phyloP scores from a whole-genome alignment of 2,113 vertebrate species.

The Strigops habroptila region DNA sequence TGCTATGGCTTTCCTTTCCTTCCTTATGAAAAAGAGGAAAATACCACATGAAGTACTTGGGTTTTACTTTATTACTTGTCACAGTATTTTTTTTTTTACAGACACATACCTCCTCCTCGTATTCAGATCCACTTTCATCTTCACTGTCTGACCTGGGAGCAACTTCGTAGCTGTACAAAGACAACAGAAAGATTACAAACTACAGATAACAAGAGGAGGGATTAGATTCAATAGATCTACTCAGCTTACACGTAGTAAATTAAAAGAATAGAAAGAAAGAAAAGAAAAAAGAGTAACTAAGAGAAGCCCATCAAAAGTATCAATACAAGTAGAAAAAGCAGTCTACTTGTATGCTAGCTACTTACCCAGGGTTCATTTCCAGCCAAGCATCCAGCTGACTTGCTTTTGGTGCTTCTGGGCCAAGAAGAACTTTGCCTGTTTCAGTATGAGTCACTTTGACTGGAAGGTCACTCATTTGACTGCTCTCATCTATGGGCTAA shows the following conservation, averaged over 20 bases:
- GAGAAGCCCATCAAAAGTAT: not conserved
- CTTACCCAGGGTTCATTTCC: constrained; percentile 98
- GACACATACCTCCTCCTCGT: constrained; percentile 90
- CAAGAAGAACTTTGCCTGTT: constrained; percentile 94
- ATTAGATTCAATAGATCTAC: not conserved
- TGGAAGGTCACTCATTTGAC: constrained; percentile 98
- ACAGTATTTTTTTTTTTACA: not conserved
- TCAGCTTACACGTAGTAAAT: not conserved
- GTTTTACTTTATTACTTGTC: not conserved
- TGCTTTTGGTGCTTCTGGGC: constrained; percentile 94
- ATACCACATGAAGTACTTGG: not conserved
- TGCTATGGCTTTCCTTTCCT: not conserved
- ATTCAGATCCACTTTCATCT: constrained; percentile 91
- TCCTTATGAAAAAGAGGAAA: not conserved
- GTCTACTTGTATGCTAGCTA: not conserved
- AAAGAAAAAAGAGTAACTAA: not conserved
- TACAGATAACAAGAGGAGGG: not conserved
- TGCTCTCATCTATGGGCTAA: constrained; percentile 95
- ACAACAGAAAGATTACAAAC: not conserved
- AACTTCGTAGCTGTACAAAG: constrained; percentile 87
- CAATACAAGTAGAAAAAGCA: not conserved
- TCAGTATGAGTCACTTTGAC: constrained; percentile 98
- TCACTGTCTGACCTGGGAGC: constrained; percentile 97
- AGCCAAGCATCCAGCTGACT: constrained; percentile 98
- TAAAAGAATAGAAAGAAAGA: not conserved